Evolutionary conservation across 2,888 invertebrate genomes (phyloP).

Genomic region (Cerastoderma edule): DNA sequence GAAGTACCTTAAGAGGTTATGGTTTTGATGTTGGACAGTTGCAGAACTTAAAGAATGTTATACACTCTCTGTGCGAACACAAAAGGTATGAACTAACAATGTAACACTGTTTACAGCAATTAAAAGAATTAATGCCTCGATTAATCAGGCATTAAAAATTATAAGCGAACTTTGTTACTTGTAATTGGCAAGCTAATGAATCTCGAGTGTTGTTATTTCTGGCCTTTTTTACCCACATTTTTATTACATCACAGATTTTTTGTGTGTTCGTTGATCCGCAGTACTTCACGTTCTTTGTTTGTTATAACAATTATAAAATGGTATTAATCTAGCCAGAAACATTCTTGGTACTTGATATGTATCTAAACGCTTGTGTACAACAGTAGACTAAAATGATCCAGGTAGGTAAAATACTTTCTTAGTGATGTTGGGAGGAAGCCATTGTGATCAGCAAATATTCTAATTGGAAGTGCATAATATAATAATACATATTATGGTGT

Average conservation of each 20-base stretch:
- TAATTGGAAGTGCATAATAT: too few species aligned
- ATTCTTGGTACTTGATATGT: constrained; percentile 6
- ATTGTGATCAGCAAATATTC: too few species aligned
- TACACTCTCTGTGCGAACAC: too few species aligned
- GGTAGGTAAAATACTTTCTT: too few species aligned
- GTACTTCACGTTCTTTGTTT: neutral
- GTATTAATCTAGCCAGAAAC: neutral
- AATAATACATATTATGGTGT: too few species aligned
- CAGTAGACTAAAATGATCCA: too few species aligned
- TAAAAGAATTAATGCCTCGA: constrained; percentile 17
- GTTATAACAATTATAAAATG: constrained; percentile 6
- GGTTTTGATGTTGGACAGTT: too few species aligned
- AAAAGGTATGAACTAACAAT: constrained; percentile 15
- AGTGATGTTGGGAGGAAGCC: too few species aligned
- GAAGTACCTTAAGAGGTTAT: too few species aligned
- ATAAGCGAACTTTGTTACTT: constrained; percentile 17
- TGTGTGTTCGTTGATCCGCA: constrained; percentile 2
- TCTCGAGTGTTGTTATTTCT: constrained; percentile 20
- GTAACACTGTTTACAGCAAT: constrained; percentile 21
- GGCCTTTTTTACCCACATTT: constrained; percentile 9
- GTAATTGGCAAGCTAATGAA: constrained; percentile 12
- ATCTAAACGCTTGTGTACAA: too few species aligned
- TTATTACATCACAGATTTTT: constrained; percentile 9
- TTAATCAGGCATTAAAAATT: constrained; percentile 26
- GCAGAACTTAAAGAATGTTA: too few species aligned